phyloP scores from a whole-genome alignment of 2,797 vertebrate genomes.

The Anabacerthia variegaticeps region DNA sequence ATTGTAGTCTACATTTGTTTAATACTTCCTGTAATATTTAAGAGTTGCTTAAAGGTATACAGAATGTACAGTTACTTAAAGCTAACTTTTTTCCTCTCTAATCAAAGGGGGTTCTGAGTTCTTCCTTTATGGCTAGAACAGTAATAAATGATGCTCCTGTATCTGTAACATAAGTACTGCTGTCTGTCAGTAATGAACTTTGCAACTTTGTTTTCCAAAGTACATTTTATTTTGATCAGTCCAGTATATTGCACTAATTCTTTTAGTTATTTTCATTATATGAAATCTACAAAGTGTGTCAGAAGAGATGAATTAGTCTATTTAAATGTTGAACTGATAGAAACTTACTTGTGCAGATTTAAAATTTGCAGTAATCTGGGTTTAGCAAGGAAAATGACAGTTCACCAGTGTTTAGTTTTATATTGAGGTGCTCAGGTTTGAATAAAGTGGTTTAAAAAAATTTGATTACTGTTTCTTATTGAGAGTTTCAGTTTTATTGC shows the following conservation, averaged over 20 bases:
- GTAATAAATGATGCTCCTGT: slow-evolving; percentile 86
- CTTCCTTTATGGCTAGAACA: slow-evolving; percentile 84
- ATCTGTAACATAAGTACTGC: slow-evolving; percentile 82
- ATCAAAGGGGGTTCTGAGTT: slow-evolving; percentile 79
- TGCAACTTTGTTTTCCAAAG: slow-evolving; percentile 78
- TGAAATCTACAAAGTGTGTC: slow-evolving; percentile 80
- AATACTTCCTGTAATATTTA: slow-evolving; percentile 92
- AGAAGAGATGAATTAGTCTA: slow-evolving; percentile 79
- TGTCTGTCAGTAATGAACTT: slow-evolving; percentile 77
- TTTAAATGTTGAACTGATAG: slow-evolving; percentile 79
- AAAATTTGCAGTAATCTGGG: slow-evolving; percentile 77
- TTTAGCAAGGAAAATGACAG: slow-evolving; percentile 77
- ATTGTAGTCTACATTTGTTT: slow-evolving; percentile 92
- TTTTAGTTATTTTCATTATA: slow-evolving; percentile 85
- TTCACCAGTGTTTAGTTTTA: slow-evolving; percentile 82
- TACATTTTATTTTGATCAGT: slow-evolving; percentile 85
- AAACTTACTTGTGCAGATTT: slow-evolving; percentile 75
- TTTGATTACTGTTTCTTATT: slow-evolving; percentile 12
- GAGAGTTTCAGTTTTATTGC: background rate
- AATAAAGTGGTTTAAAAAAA: slow-evolving; percentile 82
- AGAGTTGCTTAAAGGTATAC: slow-evolving; percentile 86
- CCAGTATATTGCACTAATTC: slow-evolving; percentile 91
- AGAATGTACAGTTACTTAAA: slow-evolving; percentile 92
- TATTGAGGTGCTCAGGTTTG: slow-evolving; percentile 83
- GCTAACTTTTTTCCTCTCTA: slow-evolving; percentile 75